phyloP scores from a whole-genome alignment of 2,888 invertebrate species.

The Dromius quadrimaculatus region DNA sequence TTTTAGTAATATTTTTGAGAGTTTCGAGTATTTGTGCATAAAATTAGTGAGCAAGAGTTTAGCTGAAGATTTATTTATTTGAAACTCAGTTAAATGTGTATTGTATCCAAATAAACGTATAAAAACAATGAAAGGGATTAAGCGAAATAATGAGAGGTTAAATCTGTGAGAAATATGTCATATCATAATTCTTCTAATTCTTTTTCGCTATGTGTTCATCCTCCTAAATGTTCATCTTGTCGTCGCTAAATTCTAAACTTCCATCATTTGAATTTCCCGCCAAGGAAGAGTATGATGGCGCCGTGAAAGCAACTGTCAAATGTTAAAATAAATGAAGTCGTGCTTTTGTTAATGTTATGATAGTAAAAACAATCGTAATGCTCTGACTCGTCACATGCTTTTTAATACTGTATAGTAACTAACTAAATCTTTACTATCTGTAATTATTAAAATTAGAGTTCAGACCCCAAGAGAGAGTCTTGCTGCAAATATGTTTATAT shows the following conservation, averaged over 20 bases:
- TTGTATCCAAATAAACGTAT: slow-evolving; percentile 1
- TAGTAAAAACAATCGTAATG: slow-evolving; percentile 36
- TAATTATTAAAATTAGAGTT: slow-evolving; percentile 37
- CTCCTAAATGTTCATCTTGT: slow-evolving; percentile 19
- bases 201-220: slow-evolving; percentile 3
- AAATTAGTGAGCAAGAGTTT: neutral
- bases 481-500: slow-evolving; percentile 50
- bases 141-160: neutral
- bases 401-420: slow-evolving; percentile 41
- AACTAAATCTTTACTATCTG: slow-evolving; percentile 40
- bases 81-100: too few species aligned
- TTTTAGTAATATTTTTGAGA: neutral
- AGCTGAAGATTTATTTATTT: neutral
- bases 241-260: slow-evolving; percentile 15
- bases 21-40: neutral
- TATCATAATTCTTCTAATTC: slow-evolving; percentile 7
- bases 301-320: slow-evolving; percentile 2
- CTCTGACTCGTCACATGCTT: slow-evolving; percentile 47
- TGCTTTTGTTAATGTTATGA: slow-evolving; percentile 45
- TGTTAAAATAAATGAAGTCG: neutral
- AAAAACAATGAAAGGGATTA: neutral
- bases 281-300: neutral
- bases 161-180: slow-evolving; percentile 33
- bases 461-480: slow-evolving; percentile 31
- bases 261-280: too few species aligned